Conservation (phyloP, 2,888 invertebrate species). For the Cerastis rubricosa region DNA sequence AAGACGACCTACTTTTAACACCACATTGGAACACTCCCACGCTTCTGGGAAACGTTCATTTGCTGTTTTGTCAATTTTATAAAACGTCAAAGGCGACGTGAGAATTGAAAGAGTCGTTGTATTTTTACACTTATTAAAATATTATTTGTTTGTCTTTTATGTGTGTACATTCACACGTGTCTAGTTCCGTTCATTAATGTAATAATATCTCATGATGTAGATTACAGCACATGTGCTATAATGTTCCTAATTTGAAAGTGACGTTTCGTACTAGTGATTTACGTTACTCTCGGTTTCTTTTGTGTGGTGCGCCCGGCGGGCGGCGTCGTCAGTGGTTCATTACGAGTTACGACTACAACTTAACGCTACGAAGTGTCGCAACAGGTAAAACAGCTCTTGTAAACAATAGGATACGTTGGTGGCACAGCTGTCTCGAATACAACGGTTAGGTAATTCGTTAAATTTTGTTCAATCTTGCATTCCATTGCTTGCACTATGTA, state of each 20-base stretch:
- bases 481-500: neutral
- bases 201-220: neutral
- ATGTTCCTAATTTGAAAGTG: slow-evolving; percentile 48
- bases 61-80: slow-evolving; percentile 83
- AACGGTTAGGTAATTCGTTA: slow-evolving; percentile 14
- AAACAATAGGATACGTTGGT: slow-evolving; percentile 44
- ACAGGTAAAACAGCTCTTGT: slow-evolving; percentile 45
- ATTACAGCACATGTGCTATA: slow-evolving; percentile 8
- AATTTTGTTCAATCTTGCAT: neutral
- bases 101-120: slow-evolving; percentile 58
- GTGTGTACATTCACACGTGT: slow-evolving; percentile 22
- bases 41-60: slow-evolving; percentile 84
- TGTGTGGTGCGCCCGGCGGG: slow-evolving; percentile 1
- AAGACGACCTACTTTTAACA: slow-evolving; percentile 80
- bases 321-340: slow-evolving; percentile 14
- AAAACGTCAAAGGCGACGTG: slow-evolving; percentile 74
- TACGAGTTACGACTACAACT: slow-evolving; percentile 29
- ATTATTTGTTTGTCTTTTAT: slow-evolving; percentile 33
- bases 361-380: slow-evolving; percentile 26
- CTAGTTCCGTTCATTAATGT: slow-evolving; percentile 24
- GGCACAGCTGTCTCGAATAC: slow-evolving; percentile 25
- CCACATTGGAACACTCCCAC: slow-evolving; percentile 76
- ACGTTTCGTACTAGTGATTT: slow-evolving; percentile 35
- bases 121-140: slow-evolving; percentile 47
- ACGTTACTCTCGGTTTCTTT: slow-evolving; percentile 47